Conservation (phyloP, 2,888 invertebrate genomes). For the Heliconius ethilla region DNA sequence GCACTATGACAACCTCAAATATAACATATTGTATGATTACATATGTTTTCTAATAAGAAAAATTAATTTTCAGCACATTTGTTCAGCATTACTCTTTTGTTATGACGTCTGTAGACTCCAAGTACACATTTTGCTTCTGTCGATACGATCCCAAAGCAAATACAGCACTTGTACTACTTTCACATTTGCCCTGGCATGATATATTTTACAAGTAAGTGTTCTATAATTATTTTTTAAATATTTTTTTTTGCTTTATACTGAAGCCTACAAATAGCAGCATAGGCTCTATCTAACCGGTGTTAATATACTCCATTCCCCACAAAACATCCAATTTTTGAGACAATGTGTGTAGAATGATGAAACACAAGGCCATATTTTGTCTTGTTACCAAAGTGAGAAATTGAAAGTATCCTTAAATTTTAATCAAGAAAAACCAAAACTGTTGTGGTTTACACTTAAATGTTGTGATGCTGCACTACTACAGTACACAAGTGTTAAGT, state of each 20-base stretch:
- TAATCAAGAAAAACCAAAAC: no score
- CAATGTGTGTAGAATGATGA: no score
- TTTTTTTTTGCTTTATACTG: not conserved
- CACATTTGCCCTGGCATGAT: conserved; percentile 98
- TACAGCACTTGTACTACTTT: conserved; percentile 91
- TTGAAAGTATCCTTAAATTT: no score
- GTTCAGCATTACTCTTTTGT: conserved; percentile 99
- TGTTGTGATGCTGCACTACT: no score
- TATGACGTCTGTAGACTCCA: conserved; percentile 95
- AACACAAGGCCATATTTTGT: no score
- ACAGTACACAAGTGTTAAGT: no score
- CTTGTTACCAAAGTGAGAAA: no score
- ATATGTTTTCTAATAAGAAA: not conserved
- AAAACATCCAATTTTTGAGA: no score
- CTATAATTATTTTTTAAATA: not conserved
- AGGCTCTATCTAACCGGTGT: not conserved
- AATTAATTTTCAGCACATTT: conserved; percentile 83
- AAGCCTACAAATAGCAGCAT: not conserved
- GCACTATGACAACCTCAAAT: not conserved
- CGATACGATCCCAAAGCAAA: conserved; percentile 95
- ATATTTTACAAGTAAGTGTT: conserved; percentile 92
- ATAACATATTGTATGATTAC: not conserved
- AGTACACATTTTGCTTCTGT: conserved; percentile 98
- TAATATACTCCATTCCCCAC: not conserved
- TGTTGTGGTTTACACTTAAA: no score